Base-by-base conservation (phyloP, 2,113 vertebrate species). In the Naja naja region DNA sequence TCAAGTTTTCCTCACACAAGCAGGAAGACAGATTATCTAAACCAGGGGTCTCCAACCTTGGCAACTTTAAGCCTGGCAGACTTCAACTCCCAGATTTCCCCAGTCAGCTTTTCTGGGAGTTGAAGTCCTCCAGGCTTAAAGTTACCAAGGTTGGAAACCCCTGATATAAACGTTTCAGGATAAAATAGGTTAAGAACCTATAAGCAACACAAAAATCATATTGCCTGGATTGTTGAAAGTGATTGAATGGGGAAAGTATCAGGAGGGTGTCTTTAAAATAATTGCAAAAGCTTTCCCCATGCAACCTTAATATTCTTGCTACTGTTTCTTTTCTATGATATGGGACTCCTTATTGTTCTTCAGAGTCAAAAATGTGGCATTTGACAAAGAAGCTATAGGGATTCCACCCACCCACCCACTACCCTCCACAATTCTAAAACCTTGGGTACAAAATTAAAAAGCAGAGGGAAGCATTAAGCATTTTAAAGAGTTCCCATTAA, bases 401-500 rank as follows among this genome's bases (percentile, higher is more conserved):
- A 39, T n/a, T 56, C 25, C 52, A 34, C 25, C 18, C 58, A 27
- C 23, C 23, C 25, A 60, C 8, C 58, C 58, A 58, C 9, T 25
- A 58, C 1, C 12, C 52, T 0, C 74, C 16, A 10, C 27, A 25
- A 47, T 43, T 56, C 52, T 56, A 94, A 94, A 69, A 18, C 6
- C 74, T 90, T 86, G 0, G 88, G 25, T 1, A 27, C 22, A 60
- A 18, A 14, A 92, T 93, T 20, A 55, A 64, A 94, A 94, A 93
- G 69, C 3, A 2, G 34, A 81, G 53, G 43, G 89, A 93, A 12
- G 54, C 89, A 92, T 89, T 92, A 74, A 81, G 14, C 64, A 85
- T 92, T 92, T 81, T 56, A 89, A 89, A 88, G 43, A 27, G 94
- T 49, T 53, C 89, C 88, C 93, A 6, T 90, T 93, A 90, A 55